These are phyloP conservation scores for Danio rerio DNA, from an alignment of 2,113 vertebrate genomes.

Conservation along the genomic window DNA sequence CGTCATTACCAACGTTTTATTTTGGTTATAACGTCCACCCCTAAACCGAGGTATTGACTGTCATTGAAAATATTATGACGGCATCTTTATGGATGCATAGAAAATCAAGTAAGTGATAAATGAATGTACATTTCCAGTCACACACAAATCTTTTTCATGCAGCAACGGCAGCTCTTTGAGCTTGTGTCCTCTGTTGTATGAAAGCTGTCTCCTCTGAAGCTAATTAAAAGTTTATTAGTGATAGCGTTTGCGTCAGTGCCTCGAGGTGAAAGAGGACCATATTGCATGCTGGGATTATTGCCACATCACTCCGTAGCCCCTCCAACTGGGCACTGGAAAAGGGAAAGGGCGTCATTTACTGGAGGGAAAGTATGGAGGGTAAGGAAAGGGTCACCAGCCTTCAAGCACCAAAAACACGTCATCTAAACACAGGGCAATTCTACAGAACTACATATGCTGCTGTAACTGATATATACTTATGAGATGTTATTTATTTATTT, in stretches of 20 bases:
- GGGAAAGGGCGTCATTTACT: slow-evolving; percentile 24
- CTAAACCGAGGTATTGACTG: no score
- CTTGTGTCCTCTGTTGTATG: slow-evolving; percentile 30
- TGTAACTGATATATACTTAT: background rate
- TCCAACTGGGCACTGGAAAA: slow-evolving; percentile 22
- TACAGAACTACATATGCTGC: slow-evolving; percentile 6
- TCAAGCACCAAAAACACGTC: slow-evolving; percentile 9
- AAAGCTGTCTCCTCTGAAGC: slow-evolving; percentile 24
- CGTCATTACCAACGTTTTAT: no score
- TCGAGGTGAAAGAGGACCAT: slow-evolving; percentile 38
- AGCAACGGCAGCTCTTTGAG: background rate
- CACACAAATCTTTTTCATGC: background rate
- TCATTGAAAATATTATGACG: slow-evolving; percentile 33
- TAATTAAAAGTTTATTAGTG: slow-evolving; percentile 57
- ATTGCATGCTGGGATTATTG: slow-evolving; percentile 45
- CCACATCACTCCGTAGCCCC: slow-evolving; percentile 24
- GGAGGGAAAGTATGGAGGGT: slow-evolving; percentile 6
- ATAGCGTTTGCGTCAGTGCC: slow-evolving; percentile 33
- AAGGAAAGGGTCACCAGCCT: slow-evolving; percentile 1
- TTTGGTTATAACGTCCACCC: no score
- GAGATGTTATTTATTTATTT: no score
- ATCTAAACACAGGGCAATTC: slow-evolving; percentile 11
- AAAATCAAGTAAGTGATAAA: background rate
- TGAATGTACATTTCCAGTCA: background rate
- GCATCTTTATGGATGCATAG: background rate